Evolutionary conservation across 1,140 invertebrate genomes (phyloP).

Genomic region (Cecropterus lyciades): DNA sequence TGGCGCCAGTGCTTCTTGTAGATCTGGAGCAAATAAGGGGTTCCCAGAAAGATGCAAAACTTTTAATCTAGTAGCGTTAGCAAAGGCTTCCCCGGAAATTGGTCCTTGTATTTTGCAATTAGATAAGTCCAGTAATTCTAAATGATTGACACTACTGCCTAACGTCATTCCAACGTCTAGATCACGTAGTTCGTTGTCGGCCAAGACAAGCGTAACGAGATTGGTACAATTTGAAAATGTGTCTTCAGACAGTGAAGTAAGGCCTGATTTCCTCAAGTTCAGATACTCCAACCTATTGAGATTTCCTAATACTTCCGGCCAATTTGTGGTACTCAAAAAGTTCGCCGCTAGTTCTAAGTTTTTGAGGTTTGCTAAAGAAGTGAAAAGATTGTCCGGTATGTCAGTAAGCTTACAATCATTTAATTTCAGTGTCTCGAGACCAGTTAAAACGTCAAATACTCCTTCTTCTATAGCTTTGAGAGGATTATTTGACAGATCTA

Average conservation of each 20-base stretch:
- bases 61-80: constrained; percentile 87
- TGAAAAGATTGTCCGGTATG: constrained; percentile 85
- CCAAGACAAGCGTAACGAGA: constrained; percentile 86
- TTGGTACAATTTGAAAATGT: constrained; percentile 88
- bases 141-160: constrained; percentile 87
- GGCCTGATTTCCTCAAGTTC: constrained; percentile 86
- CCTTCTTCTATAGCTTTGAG: constrained; percentile 84
- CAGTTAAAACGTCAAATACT: constrained; percentile 87
- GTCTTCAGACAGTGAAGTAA: constrained; percentile 87
- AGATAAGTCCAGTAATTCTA: constrained; percentile 88
- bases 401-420: constrained; percentile 87
- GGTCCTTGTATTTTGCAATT: constrained; percentile 88
- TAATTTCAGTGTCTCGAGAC: constrained; percentile 87
- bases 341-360: constrained; percentile 87
- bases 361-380: constrained; percentile 85
- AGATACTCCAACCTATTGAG: constrained; percentile 87
- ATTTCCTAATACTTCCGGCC: constrained; percentile 85
- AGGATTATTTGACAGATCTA: constrained; percentile 89
- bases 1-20: constrained; percentile 87
- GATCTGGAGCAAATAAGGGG: constrained; percentile 87
- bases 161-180: constrained; percentile 87
- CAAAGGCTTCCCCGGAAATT: constrained; percentile 88
- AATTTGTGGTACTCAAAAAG: constrained; percentile 84
- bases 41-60: constrained; percentile 88
- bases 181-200: constrained; percentile 87